phyloP scores from a whole-genome alignment of 2,113 vertebrate species.

The Phaethornis superciliosus region DNA sequence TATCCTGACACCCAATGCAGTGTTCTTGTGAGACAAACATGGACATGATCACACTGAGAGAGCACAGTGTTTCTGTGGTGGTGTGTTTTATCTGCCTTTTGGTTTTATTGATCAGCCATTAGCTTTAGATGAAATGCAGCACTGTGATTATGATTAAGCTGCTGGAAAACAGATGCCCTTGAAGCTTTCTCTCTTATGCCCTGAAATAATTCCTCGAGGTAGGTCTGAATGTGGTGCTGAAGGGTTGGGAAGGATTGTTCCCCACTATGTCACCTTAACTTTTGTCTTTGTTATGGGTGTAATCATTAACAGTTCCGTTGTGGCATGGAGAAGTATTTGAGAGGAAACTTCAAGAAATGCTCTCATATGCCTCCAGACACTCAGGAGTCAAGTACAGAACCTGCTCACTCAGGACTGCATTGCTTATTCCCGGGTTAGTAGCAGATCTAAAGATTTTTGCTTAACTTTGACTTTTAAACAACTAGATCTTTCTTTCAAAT shows the following conservation, averaged over 20 bases:
- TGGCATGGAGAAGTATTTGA: background rate
- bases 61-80: background rate
- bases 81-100: background rate
- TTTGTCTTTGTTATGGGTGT: background rate
- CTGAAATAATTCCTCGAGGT: background rate
- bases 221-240: background rate
- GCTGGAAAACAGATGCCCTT: background rate
- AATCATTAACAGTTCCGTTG: background rate
- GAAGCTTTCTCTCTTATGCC: background rate
- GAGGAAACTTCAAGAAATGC: conserved; percentile 3
- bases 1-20: background rate
- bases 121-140: background rate
- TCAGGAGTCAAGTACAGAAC: background rate
- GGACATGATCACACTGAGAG: background rate
- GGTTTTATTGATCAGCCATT: background rate
- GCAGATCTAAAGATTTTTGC: conserved; percentile 29
- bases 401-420: conserved; percentile 2
- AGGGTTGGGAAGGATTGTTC: background rate
- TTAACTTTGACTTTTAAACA: conserved; percentile 66
- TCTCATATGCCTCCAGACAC: background rate
- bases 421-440: conserved; percentile 36
- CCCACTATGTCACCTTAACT: background rate
- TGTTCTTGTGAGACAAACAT: background rate
- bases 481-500: conserved; percentile 49
- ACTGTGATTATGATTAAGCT: background rate